phyloP scores from a whole-genome alignment of 2,888 invertebrate species.

The Heterodera filipjevi region DNA sequence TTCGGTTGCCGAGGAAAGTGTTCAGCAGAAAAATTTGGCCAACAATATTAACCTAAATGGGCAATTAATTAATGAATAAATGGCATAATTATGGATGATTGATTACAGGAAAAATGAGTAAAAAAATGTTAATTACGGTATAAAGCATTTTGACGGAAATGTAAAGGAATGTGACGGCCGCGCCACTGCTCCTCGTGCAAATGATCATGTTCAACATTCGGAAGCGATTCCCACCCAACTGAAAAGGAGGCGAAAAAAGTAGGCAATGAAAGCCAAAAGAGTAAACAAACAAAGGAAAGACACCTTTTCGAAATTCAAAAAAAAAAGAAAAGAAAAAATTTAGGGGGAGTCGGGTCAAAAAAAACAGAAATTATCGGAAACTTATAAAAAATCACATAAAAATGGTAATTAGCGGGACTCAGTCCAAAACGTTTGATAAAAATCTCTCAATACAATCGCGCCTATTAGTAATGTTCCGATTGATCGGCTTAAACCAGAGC shows the following conservation, averaged over 20 bases:
- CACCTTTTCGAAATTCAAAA: constrained; percentile 7
- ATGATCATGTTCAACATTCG: constrained; percentile 63
- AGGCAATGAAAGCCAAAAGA: too few relatives aligned
- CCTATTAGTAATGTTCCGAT: too few relatives aligned
- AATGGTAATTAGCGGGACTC: too few relatives aligned
- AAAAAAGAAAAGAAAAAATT: constrained; percentile 1
- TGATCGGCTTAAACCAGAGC: too few relatives aligned
- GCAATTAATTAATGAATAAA: not conserved
- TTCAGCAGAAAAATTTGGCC: constrained; percentile 65
- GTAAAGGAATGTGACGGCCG: constrained; percentile 62
- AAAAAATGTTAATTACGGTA: constrained; percentile 41
- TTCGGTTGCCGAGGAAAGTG: constrained; percentile 64
- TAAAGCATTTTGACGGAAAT: constrained; percentile 62
- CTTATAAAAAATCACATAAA: too few relatives aligned
- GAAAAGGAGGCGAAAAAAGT: constrained; percentile 37
- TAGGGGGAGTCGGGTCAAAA: too few relatives aligned
- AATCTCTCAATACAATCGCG: too few relatives aligned
- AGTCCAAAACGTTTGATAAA: too few relatives aligned
- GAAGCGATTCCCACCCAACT: constrained; percentile 63
- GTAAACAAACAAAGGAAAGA: too few relatives aligned
- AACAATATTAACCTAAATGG: constrained; percentile 56
- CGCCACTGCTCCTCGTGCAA: constrained; percentile 64
- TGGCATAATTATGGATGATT: not conserved
- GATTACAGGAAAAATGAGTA: not conserved
- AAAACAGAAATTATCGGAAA: too few relatives aligned